A percentile compares a stretch with the other conserved stretches of the same genome.
Evolutionary conservation across 2,888 invertebrate genomes (phyloP).

Genomic region (Colostygia pectinataria): DNA sequence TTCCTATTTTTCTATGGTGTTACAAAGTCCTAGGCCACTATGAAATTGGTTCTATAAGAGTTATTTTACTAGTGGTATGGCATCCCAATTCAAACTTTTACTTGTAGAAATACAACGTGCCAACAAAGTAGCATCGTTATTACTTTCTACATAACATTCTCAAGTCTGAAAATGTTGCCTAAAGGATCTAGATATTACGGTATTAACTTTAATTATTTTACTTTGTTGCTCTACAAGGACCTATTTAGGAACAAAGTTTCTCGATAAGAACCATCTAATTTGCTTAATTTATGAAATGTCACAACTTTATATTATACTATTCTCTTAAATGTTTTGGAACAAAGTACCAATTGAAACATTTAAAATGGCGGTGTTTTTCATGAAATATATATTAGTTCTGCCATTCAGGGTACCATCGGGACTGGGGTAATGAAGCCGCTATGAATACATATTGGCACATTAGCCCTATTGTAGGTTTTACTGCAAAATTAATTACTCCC

Average conservation of each 20-base stretch:
- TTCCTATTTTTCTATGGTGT: no score
- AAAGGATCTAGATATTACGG: not conserved
- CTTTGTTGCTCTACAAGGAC: not conserved
- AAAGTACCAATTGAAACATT: not conserved
- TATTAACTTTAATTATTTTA: not conserved
- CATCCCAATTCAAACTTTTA: not conserved
- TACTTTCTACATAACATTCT: no score
- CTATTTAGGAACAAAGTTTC: not conserved
- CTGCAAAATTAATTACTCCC: conserved; percentile 61
- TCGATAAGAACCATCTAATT: not conserved
- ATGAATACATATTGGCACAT: conserved; percentile 77
- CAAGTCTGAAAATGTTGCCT: no score
- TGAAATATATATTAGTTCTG: conserved; percentile 50
- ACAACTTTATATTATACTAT: not conserved
- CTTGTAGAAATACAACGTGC: not conserved
- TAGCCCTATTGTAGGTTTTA: conserved; percentile 53
- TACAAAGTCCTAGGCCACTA: no score
- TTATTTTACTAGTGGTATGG: no score
- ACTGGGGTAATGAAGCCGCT: conserved; percentile 61
- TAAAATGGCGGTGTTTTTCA: conserved; percentile 32
- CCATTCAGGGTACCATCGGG: conserved; percentile 41
- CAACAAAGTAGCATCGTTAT: not conserved
- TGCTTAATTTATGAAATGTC: not conserved
- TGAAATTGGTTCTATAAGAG: no score
- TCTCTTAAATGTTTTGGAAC: conserved; percentile 4